Base-by-base conservation (phyloP, 2,888 invertebrate genomes). In the Isoperla grammatica region DNA sequence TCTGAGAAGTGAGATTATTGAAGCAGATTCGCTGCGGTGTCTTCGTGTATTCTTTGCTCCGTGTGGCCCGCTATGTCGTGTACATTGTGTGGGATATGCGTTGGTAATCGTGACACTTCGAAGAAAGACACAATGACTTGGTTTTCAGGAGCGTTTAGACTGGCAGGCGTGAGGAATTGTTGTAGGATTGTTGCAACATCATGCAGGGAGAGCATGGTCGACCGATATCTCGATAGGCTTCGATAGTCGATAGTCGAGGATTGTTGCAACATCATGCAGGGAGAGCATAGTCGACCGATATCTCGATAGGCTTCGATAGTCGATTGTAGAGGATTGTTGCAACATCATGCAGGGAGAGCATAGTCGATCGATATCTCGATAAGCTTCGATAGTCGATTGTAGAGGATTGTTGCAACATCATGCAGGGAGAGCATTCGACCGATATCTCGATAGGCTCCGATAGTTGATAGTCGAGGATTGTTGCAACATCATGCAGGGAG, bases 101-200 rank as follows among this genome's bases (percentile, higher is more conserved):
- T 39, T 17, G 53, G 17, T 17, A 23, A 50, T 22, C 20, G 22
- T 17, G 20, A 46, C 37, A 17, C 39, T 53, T 53, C 53, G 53
- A 15, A 37, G 53, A 53, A 39, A 15, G 37, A 12, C 12, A 53
- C 53, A 53, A 53, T 53, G 13, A n/a, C 13, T 20, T 3, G 39
- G 9, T 19, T 37, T 53, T 53, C n/a, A n/a, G 13, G 19, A 3
- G 20, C 6, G 19, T 1, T 11, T 15, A 39, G 53, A 53, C 39
- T 53, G 53, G 53, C 53, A 53, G 53, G 12, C 53, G 53, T 39
- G 53, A 2, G 15, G 17, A 53, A 53, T 53, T 29, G 15, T 1
- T 53, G 53, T 9, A 22, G 39, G 17, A 35, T 29, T 29, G 29
- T 29, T 29, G 29, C 29, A 29, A 4, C 29, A 8, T 29, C 29